Evolutionary conservation across 1,140 invertebrate genomes (phyloP).

Genomic region (Drosophila jambulina): DNA sequence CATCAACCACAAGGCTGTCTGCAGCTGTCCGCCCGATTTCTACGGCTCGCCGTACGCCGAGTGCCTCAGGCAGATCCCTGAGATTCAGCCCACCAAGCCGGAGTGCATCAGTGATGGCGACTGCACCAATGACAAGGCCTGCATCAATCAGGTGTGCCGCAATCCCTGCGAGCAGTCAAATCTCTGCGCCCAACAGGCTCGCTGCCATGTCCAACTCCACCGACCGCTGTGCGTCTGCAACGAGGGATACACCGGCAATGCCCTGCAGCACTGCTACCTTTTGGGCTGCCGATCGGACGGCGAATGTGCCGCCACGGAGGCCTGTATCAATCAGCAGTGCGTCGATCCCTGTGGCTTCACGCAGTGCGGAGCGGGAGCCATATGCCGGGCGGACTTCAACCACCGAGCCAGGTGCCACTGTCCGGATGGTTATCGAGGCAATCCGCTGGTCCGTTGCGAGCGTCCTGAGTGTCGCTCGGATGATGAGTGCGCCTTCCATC

Average conservation of each 20-base stretch:
- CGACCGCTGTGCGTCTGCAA: slow-evolving; percentile 93
- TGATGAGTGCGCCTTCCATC: slow-evolving; percentile 90
- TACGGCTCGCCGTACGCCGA: slow-evolving; percentile 92
- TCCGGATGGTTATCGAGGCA: slow-evolving; percentile 90
- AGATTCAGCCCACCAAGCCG: slow-evolving; percentile 87
- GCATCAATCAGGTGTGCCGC: slow-evolving; percentile 91
- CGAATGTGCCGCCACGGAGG: slow-evolving; percentile 92
- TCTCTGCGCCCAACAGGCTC: slow-evolving; percentile 92
- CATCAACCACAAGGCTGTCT: slow-evolving; percentile 92
- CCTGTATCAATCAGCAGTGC: slow-evolving; percentile 94
- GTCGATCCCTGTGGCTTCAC: slow-evolving; percentile 92
- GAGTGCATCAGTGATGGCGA: slow-evolving; percentile 92
- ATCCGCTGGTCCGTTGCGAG: slow-evolving; percentile 91
- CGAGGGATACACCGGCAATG: slow-evolving; percentile 93
- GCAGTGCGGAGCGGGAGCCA: slow-evolving; percentile 93
- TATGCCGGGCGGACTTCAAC: slow-evolving; percentile 90
- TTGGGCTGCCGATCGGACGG: slow-evolving; percentile 94
- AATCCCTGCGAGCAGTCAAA: slow-evolving; percentile 90
- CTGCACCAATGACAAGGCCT: slow-evolving; percentile 94
- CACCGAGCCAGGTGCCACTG: slow-evolving; percentile 93
- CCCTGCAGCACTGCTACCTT: slow-evolving; percentile 86
- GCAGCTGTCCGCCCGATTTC: slow-evolving; percentile 92
- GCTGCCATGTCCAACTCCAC: slow-evolving; percentile 92
- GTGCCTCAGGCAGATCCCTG: slow-evolving; percentile 87
- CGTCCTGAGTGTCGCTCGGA: slow-evolving; percentile 91